phyloP scores from a whole-genome alignment of 1,140 invertebrate species.

The Nephotettix cincticeps region DNA sequence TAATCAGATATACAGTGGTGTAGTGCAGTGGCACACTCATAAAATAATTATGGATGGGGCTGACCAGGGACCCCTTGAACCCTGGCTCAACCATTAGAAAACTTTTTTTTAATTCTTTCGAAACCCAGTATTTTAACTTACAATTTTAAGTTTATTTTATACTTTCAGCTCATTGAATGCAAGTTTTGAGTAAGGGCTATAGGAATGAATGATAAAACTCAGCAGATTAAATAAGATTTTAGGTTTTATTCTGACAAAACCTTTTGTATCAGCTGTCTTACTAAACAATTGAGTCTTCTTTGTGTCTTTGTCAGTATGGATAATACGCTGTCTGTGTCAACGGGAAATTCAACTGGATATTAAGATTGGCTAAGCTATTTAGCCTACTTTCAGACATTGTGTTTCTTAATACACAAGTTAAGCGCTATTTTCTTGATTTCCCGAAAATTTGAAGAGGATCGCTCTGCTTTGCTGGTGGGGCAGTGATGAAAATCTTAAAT shows the following conservation, averaged over 20 bases:
- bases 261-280: neutral
- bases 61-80: neutral
- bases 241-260: neutral
- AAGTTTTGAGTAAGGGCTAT: too few species aligned
- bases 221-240: too few species aligned
- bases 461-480: conserved; percentile 9
- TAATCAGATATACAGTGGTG: too few species aligned
- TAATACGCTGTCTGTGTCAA: too few species aligned
- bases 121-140: neutral
- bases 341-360: too few species aligned
- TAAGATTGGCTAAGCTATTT: neutral
- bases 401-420: too few species aligned
- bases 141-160: neutral
- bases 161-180: neutral
- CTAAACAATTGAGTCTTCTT: too few species aligned
- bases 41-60: neutral
- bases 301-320: too few species aligned
- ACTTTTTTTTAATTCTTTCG: neutral
- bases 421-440: too few species aligned
- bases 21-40: neutral
- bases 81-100: neutral
- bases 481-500: conserved; percentile 20
- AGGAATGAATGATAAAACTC: too few species aligned
- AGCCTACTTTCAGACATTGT: too few species aligned
- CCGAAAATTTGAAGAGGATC: conserved; percentile 8